Conservation (phyloP, 2,113 vertebrate genomes). For the Rhagologus leucostigma region DNA sequence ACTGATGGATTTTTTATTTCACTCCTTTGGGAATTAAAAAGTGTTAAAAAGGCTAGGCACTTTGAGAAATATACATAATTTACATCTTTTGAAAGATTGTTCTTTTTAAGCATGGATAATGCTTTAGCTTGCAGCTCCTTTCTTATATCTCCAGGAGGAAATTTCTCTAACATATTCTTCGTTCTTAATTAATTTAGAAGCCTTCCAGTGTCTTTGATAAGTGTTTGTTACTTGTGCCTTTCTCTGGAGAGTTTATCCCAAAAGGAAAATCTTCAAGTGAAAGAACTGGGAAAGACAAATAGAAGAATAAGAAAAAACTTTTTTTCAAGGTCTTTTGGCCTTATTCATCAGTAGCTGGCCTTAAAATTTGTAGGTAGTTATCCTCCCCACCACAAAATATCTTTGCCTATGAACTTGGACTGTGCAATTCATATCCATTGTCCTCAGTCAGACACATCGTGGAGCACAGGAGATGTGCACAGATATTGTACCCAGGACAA, state of each 20-base stretch:
- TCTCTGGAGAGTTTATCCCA: not conserved
- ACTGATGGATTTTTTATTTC: not conserved
- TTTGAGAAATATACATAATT: conserved; percentile 1
- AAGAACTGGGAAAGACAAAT: not conserved
- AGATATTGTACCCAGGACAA: not conserved
- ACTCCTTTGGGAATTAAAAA: not conserved
- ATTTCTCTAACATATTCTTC: not conserved
- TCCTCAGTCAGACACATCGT: not conserved
- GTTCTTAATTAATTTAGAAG: conserved; percentile 57
- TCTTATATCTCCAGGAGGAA: not conserved
- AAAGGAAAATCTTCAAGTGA: not conserved
- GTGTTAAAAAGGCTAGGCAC: not conserved
- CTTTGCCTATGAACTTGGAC: not conserved
- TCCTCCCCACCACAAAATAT: not conserved
- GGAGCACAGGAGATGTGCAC: not conserved
- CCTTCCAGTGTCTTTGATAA: not conserved
- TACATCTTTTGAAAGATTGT: not conserved
- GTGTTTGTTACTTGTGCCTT: not conserved
- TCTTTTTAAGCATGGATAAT: not conserved
- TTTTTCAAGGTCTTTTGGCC: not conserved
- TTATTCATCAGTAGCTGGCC: not conserved
- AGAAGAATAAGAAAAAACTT: not conserved
- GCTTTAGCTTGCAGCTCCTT: not conserved
- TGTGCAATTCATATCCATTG: not conserved
- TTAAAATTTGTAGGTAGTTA: not conserved